These are phyloP conservation scores for Drosophila trapezifrons DNA, from an alignment of 1,140 invertebrate species.

Conservation along the genomic window DNA sequence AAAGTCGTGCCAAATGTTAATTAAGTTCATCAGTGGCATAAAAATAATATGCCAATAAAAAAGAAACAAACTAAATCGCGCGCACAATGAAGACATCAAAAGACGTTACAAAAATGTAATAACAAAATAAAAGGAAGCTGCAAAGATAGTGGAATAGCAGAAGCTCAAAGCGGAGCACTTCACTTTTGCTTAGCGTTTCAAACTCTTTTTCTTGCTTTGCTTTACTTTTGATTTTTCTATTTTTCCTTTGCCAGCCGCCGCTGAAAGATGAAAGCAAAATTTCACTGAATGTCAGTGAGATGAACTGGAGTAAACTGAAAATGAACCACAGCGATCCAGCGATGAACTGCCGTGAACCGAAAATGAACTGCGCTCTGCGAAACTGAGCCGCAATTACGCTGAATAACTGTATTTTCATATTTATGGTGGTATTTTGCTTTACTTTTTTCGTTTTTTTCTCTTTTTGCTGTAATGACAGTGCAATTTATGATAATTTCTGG, in stretches of 20 bases:
- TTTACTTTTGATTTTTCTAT: conserved; percentile 8
- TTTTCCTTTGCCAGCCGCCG: conserved; percentile 18
- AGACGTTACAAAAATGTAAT: conserved; percentile 49
- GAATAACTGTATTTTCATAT: conserved; percentile 69
- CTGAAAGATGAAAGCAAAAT: conserved; percentile 73
- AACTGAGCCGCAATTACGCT: conserved; percentile 30
- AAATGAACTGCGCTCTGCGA: conserved; percentile 39
- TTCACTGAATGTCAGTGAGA: conserved; percentile 47
- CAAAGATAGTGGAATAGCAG: conserved; percentile 48
- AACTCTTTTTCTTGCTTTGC: conserved; percentile 5
- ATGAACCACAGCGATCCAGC: conserved; percentile 31
- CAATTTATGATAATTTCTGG: conserved; percentile 79
- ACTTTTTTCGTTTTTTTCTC: conserved; percentile 11
- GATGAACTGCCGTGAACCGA: conserved; percentile 40
- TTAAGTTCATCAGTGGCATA: conserved; percentile 62
- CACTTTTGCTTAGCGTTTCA: conserved; percentile 27
- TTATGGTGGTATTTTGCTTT: conserved; percentile 64
- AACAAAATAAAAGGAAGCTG: conserved; percentile 50
- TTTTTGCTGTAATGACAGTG: conserved; percentile 66
- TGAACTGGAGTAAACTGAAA: conserved; percentile 30
- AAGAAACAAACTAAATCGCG: conserved; percentile 4
- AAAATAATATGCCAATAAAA: conserved; percentile 42
- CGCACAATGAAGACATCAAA: conserved; percentile 63
- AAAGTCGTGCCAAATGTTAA: conserved; percentile 72
- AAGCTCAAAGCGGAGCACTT: conserved; percentile 25